These are phyloP conservation scores for Lucifuga dentata DNA, from an alignment of 2,113 vertebrate species.

Conservation along the genomic window DNA sequence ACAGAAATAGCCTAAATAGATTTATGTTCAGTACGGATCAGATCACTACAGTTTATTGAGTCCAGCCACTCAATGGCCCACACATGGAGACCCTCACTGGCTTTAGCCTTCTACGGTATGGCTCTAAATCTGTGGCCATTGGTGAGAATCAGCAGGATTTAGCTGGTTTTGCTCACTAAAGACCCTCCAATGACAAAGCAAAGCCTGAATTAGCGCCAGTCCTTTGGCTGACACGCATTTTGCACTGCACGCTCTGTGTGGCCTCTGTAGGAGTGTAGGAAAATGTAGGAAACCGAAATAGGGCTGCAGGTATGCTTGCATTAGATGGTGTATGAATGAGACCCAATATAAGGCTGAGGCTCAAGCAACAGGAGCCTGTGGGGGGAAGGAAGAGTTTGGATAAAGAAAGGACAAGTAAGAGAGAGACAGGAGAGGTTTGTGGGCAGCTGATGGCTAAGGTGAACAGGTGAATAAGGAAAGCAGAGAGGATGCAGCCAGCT, in stretches of 20 bases:
- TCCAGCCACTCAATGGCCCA: slow-evolving; percentile 23
- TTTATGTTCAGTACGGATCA: slow-evolving; percentile 1
- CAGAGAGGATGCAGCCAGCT: not conserved
- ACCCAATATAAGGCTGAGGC: slow-evolving; percentile 7
- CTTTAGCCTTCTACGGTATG: slow-evolving; percentile 31
- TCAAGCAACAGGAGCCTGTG: not conserved
- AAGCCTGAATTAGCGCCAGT: slow-evolving; percentile 64
- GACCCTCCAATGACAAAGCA: slow-evolving; percentile 60
- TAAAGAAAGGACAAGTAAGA: not conserved
- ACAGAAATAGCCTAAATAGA: not conserved
- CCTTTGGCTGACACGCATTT: slow-evolving; percentile 32
- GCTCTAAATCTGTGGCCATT: slow-evolving; percentile 40
- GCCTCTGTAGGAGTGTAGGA: slow-evolving; percentile 26
- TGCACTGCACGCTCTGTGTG: slow-evolving; percentile 32
- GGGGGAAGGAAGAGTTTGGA: not conserved
- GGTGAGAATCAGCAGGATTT: slow-evolving; percentile 47
- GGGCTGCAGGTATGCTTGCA: slow-evolving; percentile 23
- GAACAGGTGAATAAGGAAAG: not conserved
- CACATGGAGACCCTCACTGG: slow-evolving; percentile 30
- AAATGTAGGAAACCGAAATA: slow-evolving; percentile 23
- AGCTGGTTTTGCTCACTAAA: slow-evolving; percentile 54
- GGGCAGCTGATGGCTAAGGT: too few species aligned
- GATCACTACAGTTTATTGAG: slow-evolving; percentile 13
- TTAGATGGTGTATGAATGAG: slow-evolving; percentile 5
- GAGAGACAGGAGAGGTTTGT: not conserved